Base-by-base conservation (phyloP, 2,888 invertebrate species). In the Conistra vaccinii region DNA sequence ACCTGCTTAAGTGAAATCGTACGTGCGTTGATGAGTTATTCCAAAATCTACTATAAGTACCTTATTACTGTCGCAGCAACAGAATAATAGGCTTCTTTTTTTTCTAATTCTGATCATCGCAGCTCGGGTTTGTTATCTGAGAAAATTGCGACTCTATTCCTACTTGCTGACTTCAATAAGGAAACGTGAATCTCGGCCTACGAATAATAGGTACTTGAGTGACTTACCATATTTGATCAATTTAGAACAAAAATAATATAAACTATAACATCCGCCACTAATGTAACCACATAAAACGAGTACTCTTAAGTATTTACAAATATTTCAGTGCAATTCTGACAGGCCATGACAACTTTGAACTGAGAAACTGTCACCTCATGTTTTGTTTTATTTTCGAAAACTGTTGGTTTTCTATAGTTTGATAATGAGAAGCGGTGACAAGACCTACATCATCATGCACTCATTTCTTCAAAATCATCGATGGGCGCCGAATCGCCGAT, bases 291-390 rank as follows among this genome's bases (percentile, higher is more conserved):
- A 73, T 79, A 81, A 81, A 85, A 85, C 89, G 86, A 80, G 90
- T 90, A 89, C 69, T 89, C 84, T 89, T 92, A 92, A 68, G 90
- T 94, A 92, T 94, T 94, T 93, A 92, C 88, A 92, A 93, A 94
- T 93, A 93, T 93, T 94, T 94, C 91, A 91, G 91, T 94, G 90
- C 89, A 90, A 93, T 94, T 95, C 93, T 95, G 96, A 95, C 95
- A 92, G 91, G 92, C 91, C 93, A 93, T 95, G 95, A 93, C 94
- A 93, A 89, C 88, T 92, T 92, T 92, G 90, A 93, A 92, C 89
- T 85, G 82, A 81, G 90, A 91, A 91, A 90, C 76, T 91, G 91
- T 91, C 91, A 91, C 17, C 51, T 48, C 23, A 45, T 55, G 72
- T 79, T 78, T 83, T 80, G 67, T 79, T 87, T 75, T 73, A 65